Base-by-base conservation (phyloP, 2,797 vertebrate species). In the Fringilla coelebs region DNA sequence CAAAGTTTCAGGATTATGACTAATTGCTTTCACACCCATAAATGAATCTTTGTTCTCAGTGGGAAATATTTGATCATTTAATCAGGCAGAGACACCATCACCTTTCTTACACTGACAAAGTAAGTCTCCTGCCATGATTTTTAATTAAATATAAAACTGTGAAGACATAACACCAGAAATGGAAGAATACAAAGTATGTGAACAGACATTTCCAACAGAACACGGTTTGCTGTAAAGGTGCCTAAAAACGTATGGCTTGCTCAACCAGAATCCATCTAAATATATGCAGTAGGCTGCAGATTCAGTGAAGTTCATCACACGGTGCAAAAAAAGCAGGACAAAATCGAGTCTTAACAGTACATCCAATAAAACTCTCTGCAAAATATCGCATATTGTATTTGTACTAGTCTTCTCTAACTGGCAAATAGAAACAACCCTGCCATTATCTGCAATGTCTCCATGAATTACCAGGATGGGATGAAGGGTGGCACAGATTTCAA, bases 71-170 rank as follows among this genome's bases (percentile, higher is more conserved):
- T 83, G 58, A 68, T 55, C 29, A 73, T 60, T 86, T 79, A 13
- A 89, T 67, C 26, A 68, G 52, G n/a, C 25, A 74, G 52, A 85
- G 34, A 48, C 70, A 85, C 16, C n/a, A 46, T n/a, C 43, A 71
- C 12, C 68, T 80, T 80, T 83, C 68, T 92, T 78, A 68, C 31
- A 58, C 4, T 34, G 49, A 87, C 26, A 74, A 88, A 87, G 54
- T 60, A 90, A 20, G 26, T 74, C 22, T 78, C 38, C 36, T 70
- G 32, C 6, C 36, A 81, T 2, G 3, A 40, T 45, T 67, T 85
- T 88, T 61, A 80, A 61, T 63, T 76, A 61, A 73, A 84, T 55
- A 34, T n/a, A 60, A 67, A 86, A 41, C 18, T 68, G 28, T 61
- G 38, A 88, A 67, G 61, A 52, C 2, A 1, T 68, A 89, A n/a